Evolutionary conservation across 2,113 vertebrate genomes (phyloP).

Genomic region (Pelecanus crispus): DNA sequence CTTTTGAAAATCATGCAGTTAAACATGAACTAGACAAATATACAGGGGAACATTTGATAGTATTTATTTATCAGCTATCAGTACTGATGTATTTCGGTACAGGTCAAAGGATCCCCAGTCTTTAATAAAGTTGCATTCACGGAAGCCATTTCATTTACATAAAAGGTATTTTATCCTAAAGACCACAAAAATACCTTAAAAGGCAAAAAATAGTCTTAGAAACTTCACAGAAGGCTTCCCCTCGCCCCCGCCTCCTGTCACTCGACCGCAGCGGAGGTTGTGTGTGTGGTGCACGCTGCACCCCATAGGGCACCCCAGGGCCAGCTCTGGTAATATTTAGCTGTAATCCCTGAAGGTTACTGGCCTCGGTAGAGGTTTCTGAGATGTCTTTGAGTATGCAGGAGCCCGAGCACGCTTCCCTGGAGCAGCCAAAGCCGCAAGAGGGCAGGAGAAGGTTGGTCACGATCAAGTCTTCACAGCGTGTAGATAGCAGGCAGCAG

Average conservation of each 20-base stretch:
- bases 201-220: not conserved
- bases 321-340: not conserved
- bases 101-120: not conserved
- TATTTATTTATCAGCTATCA: not conserved
- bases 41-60: not conserved
- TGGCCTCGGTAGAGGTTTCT: not conserved
- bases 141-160: not conserved
- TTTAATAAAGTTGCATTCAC: not conserved
- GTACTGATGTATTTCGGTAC: not conserved
- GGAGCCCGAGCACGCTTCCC: not conserved
- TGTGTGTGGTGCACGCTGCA: not conserved
- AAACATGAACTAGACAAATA: not conserved
- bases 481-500: fast-evolving
- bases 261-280: fast-evolving
- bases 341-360: not conserved
- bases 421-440: not conserved
- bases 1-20: not conserved
- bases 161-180: not conserved
- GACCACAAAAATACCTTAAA: not conserved
- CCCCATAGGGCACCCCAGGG: not conserved
- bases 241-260: fast-evolving
- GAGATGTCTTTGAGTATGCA: fast-evolving
- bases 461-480: not conserved
- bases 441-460: conserved; percentile 23
- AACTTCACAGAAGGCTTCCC: not conserved